Percentiles rank a stretch among this genome's conserved stretches.
phyloP scores from a whole-genome alignment of 2,113 vertebrate species.

The Indicator indicator region DNA sequence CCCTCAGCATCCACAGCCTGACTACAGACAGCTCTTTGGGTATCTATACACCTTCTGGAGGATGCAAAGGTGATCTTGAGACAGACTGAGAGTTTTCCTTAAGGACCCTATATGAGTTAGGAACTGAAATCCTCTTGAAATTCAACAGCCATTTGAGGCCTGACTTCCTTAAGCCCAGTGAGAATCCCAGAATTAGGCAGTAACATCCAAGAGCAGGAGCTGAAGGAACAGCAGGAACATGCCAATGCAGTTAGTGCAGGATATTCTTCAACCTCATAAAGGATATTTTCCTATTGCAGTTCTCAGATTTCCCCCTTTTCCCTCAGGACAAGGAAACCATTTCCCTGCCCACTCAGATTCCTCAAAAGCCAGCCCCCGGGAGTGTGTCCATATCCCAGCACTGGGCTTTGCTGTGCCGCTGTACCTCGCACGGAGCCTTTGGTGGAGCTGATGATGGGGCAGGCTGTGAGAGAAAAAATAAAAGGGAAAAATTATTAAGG shows the following conservation, averaged over 20 bases:
- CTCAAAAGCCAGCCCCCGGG: not conserved
- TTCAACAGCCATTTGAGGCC: not conserved
- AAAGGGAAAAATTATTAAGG: not conserved
- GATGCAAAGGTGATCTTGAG: too few species aligned
- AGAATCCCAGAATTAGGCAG: not conserved
- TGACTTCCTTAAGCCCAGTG: not conserved
- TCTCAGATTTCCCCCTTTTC: not conserved
- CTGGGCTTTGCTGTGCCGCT: not conserved
- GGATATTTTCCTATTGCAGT: not conserved
- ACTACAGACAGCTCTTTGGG: not conserved
- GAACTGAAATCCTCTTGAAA: not conserved
- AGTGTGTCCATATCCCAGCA: not conserved
- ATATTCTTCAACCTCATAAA: not conserved
- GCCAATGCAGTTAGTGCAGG: not conserved
- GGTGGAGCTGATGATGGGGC: slow-evolving; percentile 40
- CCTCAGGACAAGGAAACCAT: not conserved
- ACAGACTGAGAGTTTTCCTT: not conserved
- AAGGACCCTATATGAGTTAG: not conserved
- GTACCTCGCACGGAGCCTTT: slow-evolving; percentile 64
- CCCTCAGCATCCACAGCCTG: not conserved
- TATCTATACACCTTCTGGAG: not conserved
- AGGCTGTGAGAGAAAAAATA: slow-evolving; percentile 48
- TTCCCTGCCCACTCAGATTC: not conserved
- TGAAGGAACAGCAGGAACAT: not conserved
- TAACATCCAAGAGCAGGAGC: rapidly evolving